phyloP scores from a whole-genome alignment of 2,113 vertebrate genomes.

The Protobothrops mucrosquamatus region DNA sequence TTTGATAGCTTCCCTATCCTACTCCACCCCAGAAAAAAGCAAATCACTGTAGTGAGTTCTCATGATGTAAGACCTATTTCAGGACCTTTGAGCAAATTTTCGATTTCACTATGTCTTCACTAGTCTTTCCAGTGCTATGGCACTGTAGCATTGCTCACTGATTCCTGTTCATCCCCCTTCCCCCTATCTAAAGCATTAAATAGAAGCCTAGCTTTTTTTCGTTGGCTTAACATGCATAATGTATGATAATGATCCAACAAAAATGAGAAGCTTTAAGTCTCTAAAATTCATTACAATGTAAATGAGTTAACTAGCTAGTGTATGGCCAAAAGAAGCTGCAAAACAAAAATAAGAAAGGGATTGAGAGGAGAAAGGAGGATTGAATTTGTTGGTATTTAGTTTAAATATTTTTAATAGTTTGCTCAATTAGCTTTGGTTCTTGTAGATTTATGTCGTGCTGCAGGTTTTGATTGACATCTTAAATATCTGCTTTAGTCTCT shows the following conservation, averaged over 20 bases:
- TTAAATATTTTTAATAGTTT: slow-evolving; percentile 57
- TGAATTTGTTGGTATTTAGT: slow-evolving; percentile 60
- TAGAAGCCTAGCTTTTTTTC: neutral
- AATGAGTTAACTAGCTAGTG: slow-evolving; percentile 57
- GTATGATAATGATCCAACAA: slow-evolving; percentile 50
- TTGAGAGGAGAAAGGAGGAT: slow-evolving; percentile 35
- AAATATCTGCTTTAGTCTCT: neutral
- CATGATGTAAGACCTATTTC: neutral
- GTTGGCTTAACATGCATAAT: slow-evolving; percentile 47
- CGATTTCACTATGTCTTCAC: neutral
- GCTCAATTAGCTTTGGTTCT: slow-evolving; percentile 50
- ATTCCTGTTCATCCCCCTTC: neutral
- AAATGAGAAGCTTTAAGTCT: slow-evolving; percentile 59
- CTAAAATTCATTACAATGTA: slow-evolving; percentile 60
- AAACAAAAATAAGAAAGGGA: slow-evolving; percentile 24
- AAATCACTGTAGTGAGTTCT: neutral
- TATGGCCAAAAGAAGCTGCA: slow-evolving; percentile 39
- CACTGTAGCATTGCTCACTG: neutral
- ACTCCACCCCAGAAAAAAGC: neutral
- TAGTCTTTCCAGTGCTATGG: neutral
- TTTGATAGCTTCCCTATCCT: neutral
- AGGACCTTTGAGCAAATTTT: neutral
- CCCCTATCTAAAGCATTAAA: neutral
- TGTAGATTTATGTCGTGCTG: slow-evolving; percentile 31
- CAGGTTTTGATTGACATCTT: slow-evolving; percentile 18